phyloP scores from a whole-genome alignment of 1,140 invertebrate genomes.

The Drosophila ohnishii region DNA sequence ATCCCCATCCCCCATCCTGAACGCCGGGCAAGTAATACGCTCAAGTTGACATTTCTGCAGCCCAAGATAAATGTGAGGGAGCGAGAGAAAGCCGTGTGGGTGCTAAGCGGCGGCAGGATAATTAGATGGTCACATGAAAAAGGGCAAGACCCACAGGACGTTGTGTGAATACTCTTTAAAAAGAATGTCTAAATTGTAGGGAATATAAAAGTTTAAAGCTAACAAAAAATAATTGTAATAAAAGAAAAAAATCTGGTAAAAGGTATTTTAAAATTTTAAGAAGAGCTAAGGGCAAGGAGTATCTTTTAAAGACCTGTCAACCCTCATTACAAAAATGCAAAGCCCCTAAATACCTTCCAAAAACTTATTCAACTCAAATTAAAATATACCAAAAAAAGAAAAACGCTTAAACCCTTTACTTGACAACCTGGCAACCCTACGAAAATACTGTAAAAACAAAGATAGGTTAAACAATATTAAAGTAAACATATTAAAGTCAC shows the following conservation, averaged over 20 bases:
- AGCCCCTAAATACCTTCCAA: too few relatives aligned
- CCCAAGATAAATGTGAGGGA: slow-evolving; percentile 24
- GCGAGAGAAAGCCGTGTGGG: slow-evolving; percentile 7
- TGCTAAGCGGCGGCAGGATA: slow-evolving; percentile 22
- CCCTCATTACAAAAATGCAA: neutral
- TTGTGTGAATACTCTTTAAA: too few relatives aligned
- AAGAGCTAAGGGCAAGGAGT: too few relatives aligned
- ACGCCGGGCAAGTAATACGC: slow-evolving; percentile 52
- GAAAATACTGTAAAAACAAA: neutral
- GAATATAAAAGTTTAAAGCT: too few relatives aligned
- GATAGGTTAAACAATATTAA: neutral
- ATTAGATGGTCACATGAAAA: slow-evolving; percentile 28
- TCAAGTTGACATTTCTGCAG: slow-evolving; percentile 49
- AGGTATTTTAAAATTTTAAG: too few relatives aligned
- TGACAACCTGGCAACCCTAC: neutral
- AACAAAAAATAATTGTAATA: too few relatives aligned
- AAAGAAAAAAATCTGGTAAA: too few relatives aligned
- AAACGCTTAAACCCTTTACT: neutral
- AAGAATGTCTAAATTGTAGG: too few relatives aligned
- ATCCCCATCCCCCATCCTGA: neutral
- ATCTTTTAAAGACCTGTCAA: too few relatives aligned
- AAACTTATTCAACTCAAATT: too few relatives aligned
- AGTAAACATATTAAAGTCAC: neutral
- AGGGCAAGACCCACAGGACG: neutral
- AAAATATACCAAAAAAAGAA: neutral